Evolutionary conservation across 1,140 invertebrate genomes (phyloP).

Genomic region (Drosophila murphyi): DNA sequence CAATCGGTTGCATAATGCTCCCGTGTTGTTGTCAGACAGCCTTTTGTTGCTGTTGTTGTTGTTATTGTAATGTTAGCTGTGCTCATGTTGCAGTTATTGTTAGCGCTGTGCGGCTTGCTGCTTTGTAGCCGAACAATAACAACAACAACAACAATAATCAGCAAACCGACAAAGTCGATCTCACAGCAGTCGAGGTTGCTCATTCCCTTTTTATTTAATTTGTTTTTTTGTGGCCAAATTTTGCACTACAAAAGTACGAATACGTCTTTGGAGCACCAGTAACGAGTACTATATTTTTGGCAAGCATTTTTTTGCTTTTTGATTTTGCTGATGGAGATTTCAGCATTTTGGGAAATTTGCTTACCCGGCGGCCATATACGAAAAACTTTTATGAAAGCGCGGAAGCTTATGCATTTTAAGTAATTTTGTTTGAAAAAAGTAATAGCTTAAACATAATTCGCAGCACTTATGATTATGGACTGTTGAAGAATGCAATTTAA

Average conservation of each 20-base stretch:
- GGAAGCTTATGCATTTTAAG: constrained; percentile 29
- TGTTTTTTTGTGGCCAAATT: constrained; percentile 4
- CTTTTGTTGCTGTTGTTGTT: constrained; percentile 38
- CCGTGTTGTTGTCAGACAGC: constrained; percentile 70
- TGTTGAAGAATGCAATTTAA: too few relatives aligned
- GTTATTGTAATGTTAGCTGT: constrained; percentile 46
- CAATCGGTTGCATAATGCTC: constrained; percentile 70
- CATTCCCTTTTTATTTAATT: constrained; percentile 53
- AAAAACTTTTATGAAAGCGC: constrained; percentile 35
- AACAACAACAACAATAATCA: constrained; percentile 28
- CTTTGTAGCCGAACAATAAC: constrained; percentile 50
- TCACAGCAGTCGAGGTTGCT: constrained; percentile 40
- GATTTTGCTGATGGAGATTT: background rate
- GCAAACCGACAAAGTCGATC: constrained; percentile 29
- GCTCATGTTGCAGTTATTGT: constrained; percentile 80
- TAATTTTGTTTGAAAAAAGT: constrained; percentile 4
- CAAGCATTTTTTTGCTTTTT: constrained; percentile 12
- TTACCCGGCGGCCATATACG: constrained; percentile 24
- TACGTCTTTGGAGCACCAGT: constrained; percentile 16
- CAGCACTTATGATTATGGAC: too few relatives aligned
- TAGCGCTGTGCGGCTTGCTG: constrained; percentile 67
- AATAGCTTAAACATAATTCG: too few relatives aligned
- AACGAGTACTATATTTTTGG: constrained; percentile 17
- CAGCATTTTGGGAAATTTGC: constrained; percentile 30
- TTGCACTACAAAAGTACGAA: constrained; percentile 46